These are phyloP conservation scores for Trichoplusia ni DNA, from an alignment of 1,140 invertebrate species.

Conservation along the genomic window DNA sequence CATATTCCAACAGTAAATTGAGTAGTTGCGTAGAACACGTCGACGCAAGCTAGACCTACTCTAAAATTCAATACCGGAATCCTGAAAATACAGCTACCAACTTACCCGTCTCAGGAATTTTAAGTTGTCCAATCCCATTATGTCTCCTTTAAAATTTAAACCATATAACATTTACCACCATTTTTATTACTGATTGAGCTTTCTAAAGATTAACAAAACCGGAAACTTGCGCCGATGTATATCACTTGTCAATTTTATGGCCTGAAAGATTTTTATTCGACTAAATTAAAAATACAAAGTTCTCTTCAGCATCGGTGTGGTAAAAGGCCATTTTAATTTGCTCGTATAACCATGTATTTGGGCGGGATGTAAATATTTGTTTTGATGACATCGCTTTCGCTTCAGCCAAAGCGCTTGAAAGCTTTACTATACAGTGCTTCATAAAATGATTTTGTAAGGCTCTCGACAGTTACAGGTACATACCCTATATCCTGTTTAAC, in stretches of 20 bases:
- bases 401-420: conserved; percentile 8
- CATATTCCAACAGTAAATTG: too few species aligned
- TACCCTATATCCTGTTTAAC: too few species aligned
- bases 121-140: conserved; percentile 39
- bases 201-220: conserved; percentile 34
- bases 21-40: too few species aligned
- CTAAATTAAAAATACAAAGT: conserved; percentile 32
- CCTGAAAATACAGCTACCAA: background rate
- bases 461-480: background rate
- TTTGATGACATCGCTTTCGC: conserved; percentile 39
- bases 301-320: background rate
- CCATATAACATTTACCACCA: conserved; percentile 18
- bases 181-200: conserved; percentile 20
- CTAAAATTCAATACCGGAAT: too few species aligned
- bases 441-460: background rate
- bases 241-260: conserved; percentile 49
- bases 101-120: conserved; percentile 46
- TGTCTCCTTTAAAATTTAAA: conserved; percentile 30
- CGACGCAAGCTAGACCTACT: too few species aligned
- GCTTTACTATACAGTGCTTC: conserved; percentile 28
- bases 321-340: conserved; percentile 34
- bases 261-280: conserved; percentile 42
- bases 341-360: conserved; percentile 49
- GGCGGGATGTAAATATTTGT: conserved; percentile 58
- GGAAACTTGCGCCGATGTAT: conserved; percentile 35